Percentiles rank a stretch among this genome's conserved stretches.
Conservation (phyloP, 2,113 vertebrate species). For the Sprattus sprattus region DNA sequence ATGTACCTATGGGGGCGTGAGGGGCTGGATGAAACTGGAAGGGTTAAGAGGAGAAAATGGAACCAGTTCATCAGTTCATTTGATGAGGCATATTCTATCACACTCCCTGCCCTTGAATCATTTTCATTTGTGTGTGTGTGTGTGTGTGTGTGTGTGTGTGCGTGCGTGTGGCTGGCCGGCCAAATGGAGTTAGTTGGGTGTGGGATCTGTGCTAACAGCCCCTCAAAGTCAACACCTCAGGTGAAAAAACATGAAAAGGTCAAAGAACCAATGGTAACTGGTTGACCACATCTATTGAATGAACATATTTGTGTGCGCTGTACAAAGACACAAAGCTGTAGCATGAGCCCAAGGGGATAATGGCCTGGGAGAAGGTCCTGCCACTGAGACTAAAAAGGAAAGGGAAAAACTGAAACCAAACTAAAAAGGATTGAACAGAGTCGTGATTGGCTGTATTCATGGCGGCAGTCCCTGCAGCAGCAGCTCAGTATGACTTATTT, state of each 20-base stretch:
- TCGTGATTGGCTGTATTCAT: conserved; percentile 64
- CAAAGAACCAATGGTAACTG: background rate
- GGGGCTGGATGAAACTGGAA: background rate
- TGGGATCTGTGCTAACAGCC: background rate
- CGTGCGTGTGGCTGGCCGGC: background rate
- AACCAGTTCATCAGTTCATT: background rate
- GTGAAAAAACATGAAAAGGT: background rate
- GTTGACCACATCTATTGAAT: background rate
- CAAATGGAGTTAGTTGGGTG: background rate
- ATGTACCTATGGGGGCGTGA: background rate
- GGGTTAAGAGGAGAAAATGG: background rate
- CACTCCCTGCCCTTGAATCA: background rate
- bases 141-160: background rate
- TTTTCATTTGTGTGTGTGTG: background rate
- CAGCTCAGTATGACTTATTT: conserved; percentile 70
- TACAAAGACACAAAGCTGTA: background rate
- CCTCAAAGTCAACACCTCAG: background rate
- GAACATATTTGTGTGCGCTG: background rate
- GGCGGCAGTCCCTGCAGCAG: conserved; percentile 66
- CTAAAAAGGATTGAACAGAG: conserved; percentile 66
- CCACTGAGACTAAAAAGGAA: background rate
- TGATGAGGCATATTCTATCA: too few species aligned
- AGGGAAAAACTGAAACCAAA: conserved; percentile 74
- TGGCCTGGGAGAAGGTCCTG: background rate
- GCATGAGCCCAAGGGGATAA: conserved; percentile 73